Evolutionary conservation across 1,140 invertebrate genomes (phyloP), one percentile per base, ranked within the genome.

Genomic region (Drosophila auraria): DNA sequence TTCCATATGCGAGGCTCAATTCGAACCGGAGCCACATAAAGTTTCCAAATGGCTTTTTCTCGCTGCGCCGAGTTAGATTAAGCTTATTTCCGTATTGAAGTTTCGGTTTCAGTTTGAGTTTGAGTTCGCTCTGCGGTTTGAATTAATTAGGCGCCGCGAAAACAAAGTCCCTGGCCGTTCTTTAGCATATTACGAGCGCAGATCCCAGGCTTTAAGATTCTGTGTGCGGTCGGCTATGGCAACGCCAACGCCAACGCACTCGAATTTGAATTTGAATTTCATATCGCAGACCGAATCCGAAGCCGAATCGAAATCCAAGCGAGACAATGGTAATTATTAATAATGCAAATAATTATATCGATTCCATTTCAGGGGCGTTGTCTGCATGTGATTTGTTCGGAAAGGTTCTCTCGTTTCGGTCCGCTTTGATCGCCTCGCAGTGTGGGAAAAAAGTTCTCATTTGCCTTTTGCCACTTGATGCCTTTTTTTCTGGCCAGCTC

Each of bases 321-420:
- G 50, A 77, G 74, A 90, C 86, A 89, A 90, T 90, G 78, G 82
- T 89, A 90, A 89, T 89, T 89, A 89, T 89, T 90, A 89, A 86
- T 89, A 89, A 90, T 89, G 84, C 84, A 89, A 89, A 89, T 89
- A 89, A 89, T 89, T 89, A 89, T 89, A 89, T 89, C 82, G 84
- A 90, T 89, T 89, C 80, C 78, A 86, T 79, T 78, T 87, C 86
- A 79, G 81, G 84, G 84, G 84, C 84, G 84, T 87, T 89, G 84
- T 65, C 81, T 61, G 53, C 73, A 63, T 73, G 63, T 75, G 82
- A 84, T 78, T 84, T 84, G 82, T 73, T 78, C 57, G 23, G 33
- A 80, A 83, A 83, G 71, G 76, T 71, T 83, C 63, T 69, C 57
- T 50, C 8, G 27, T 51, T 78, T 72, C 75, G 77, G 77, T 71